Evolutionary conservation across 2,797 vertebrate genomes (phyloP).

Genomic region (Xyrichtys novacula): DNA sequence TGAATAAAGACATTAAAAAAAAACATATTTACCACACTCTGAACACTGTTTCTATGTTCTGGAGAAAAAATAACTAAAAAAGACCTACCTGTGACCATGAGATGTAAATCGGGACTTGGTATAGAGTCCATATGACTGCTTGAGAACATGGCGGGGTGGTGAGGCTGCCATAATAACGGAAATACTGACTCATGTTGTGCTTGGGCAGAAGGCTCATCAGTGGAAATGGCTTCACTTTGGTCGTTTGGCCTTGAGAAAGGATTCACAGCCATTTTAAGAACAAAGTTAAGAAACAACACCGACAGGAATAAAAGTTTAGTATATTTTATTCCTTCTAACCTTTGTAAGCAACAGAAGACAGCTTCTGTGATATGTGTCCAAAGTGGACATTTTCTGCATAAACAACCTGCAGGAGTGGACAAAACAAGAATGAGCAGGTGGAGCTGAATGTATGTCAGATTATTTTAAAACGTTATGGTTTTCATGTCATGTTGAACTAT

Average conservation of each 20-base stretch:
- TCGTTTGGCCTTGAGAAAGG: conserved; percentile 71
- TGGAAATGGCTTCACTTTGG: conserved; percentile 83
- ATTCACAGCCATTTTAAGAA: conserved; percentile 44
- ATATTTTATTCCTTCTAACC: conserved; percentile 65
- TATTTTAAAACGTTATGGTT: too few species aligned
- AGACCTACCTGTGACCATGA: conserved; percentile 85
- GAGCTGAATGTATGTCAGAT: too few species aligned
- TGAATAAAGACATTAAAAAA: conserved; percentile 46
- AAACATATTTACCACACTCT: neutral
- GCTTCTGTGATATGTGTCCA: conserved; percentile 81
- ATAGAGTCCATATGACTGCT: conserved; percentile 88
- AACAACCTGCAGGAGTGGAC: conserved; percentile 77
- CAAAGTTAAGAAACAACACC: neutral
- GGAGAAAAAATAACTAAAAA: too few species aligned
- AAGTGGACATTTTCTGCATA: conserved; percentile 88
- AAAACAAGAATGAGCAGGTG: neutral
- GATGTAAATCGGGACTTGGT: conserved; percentile 85
- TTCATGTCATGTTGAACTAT: too few species aligned
- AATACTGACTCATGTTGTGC: conserved; percentile 82
- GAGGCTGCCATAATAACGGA: conserved; percentile 89
- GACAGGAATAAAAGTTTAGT: neutral
- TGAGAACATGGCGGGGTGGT: conserved; percentile 90
- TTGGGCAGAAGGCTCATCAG: conserved; percentile 86
- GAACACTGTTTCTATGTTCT: too few species aligned
- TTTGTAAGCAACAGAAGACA: conserved; percentile 85